A percentile compares a stretch with the other conserved stretches of the same genome.
Conservation (phyloP, 2,888 invertebrate species). For the Conops quadrifasciatus region DNA sequence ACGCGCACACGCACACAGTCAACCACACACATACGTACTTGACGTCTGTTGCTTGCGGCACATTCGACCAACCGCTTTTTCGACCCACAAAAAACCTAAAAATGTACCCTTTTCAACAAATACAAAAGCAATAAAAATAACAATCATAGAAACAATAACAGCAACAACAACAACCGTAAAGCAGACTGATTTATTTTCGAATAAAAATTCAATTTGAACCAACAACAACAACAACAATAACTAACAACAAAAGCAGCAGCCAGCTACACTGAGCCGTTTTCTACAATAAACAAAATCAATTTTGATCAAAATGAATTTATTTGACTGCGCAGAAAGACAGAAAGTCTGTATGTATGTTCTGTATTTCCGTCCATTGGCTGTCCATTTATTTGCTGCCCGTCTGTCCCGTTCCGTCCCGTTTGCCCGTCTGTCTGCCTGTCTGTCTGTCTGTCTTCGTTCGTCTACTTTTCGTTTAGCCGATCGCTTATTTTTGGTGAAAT, state of each 20-base stretch:
- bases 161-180: background rate
- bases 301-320: slow-evolving; percentile 29
- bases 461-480: too few species aligned
- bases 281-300: too few species aligned
- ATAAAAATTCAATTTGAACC: slow-evolving; percentile 4
- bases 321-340: slow-evolving; percentile 14
- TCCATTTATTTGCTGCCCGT: background rate
- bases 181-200: background rate
- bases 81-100: background rate
- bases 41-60: too few species aligned
- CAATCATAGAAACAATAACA: background rate
- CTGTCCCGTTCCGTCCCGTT: background rate
- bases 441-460: background rate
- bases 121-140: too few species aligned
- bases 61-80: too few species aligned
- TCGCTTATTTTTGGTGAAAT: too few species aligned
- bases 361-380: background rate
- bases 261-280: too few species aligned
- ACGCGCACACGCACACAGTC: slow-evolving; percentile 1
- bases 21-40: background rate
- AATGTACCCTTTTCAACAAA: background rate
- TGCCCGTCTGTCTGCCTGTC: background rate
- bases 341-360: background rate
- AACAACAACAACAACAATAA: background rate
- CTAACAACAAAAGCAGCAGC: background rate